A percentile compares a stretch with the other conserved stretches of the same genome.
Evolutionary conservation across 2,113 vertebrate species (phyloP).

Genomic region (Myxocyprinus asiaticus): DNA sequence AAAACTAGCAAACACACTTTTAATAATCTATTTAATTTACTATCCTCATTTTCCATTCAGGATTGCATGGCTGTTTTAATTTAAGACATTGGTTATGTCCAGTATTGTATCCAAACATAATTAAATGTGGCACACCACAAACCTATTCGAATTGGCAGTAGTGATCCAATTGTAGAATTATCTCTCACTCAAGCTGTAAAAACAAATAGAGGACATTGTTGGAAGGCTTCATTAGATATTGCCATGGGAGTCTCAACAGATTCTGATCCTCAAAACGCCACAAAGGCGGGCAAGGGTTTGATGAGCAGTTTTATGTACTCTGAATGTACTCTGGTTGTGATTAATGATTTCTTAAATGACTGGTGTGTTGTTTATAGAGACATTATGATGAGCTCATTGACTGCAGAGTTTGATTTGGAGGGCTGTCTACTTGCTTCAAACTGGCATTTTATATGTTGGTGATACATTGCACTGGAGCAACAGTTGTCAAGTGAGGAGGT

Average conservation of each 20-base stretch:
- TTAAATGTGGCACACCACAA: constrained; percentile 40
- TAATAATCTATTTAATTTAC: constrained; percentile 20
- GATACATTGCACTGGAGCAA: background rate
- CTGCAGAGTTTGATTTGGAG: background rate
- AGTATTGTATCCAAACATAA: constrained; percentile 25
- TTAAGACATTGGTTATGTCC: background rate
- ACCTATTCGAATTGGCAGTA: constrained; percentile 32
- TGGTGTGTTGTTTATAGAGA: constrained; percentile 64
- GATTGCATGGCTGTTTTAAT: constrained; percentile 32
- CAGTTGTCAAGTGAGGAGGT: background rate
- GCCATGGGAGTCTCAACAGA: background rate
- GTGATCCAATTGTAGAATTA: constrained; percentile 45
- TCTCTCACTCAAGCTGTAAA: constrained; percentile 26
- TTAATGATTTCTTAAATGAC: constrained; percentile 61
- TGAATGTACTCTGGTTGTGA: constrained; percentile 58
- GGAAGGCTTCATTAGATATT: constrained; percentile 5
- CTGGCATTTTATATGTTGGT: background rate
- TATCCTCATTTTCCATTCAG: background rate
- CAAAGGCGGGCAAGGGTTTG: no score
- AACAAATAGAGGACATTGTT: constrained; percentile 51
- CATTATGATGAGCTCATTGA: constrained; percentile 25
- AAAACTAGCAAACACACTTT: constrained; percentile 7
- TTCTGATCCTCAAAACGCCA: no score
- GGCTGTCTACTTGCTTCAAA: background rate
- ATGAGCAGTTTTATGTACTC: constrained; percentile 74